These are phyloP conservation scores for Drosophila limbata DNA, from an alignment of 2,888 invertebrate genomes.

Conservation along the genomic window DNA sequence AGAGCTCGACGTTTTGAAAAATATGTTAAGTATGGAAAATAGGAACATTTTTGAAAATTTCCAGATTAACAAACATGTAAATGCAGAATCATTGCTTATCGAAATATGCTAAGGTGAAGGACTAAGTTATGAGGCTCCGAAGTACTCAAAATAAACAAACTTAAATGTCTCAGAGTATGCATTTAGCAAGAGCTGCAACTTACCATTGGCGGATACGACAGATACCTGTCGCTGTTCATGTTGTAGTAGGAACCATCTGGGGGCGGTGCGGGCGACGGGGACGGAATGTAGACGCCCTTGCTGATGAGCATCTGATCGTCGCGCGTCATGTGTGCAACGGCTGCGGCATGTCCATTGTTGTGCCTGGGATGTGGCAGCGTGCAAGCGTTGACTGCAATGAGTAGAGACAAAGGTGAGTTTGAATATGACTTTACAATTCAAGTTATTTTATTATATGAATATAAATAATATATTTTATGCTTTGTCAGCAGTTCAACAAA, in stretches of 20 bases:
- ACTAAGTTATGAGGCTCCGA: neutral
- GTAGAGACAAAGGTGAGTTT: neutral
- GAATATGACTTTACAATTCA: neutral
- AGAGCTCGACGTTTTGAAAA: neutral
- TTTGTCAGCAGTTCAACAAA: slow-evolving; percentile 4
- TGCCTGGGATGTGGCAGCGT: slow-evolving; percentile 85
- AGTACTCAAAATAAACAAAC: no score
- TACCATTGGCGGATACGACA: slow-evolving; percentile 91
- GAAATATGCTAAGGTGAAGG: neutral
- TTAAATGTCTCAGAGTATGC: no score
- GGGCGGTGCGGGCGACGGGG: slow-evolving; percentile 90
- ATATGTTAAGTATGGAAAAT: neutral
- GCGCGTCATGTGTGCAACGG: slow-evolving; percentile 77
- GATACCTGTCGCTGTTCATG: slow-evolving; percentile 91
- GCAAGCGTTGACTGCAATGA: slow-evolving; percentile 83
- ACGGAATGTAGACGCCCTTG: slow-evolving; percentile 85
- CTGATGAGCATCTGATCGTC: slow-evolving; percentile 85
- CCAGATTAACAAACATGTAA: neutral
- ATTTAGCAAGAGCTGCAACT: slow-evolving; percentile 51
- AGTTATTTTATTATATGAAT: neutral
- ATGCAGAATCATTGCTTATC: neutral
- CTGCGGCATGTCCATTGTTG: slow-evolving; percentile 75
- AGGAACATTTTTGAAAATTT: neutral
- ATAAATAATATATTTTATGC: neutral
- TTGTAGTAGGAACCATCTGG: slow-evolving; percentile 93